Evolutionary conservation across 2,113 vertebrate species (phyloP), one percentile per base, ranked within the genome.

Genomic region (Pluvialis apricaria): DNA sequence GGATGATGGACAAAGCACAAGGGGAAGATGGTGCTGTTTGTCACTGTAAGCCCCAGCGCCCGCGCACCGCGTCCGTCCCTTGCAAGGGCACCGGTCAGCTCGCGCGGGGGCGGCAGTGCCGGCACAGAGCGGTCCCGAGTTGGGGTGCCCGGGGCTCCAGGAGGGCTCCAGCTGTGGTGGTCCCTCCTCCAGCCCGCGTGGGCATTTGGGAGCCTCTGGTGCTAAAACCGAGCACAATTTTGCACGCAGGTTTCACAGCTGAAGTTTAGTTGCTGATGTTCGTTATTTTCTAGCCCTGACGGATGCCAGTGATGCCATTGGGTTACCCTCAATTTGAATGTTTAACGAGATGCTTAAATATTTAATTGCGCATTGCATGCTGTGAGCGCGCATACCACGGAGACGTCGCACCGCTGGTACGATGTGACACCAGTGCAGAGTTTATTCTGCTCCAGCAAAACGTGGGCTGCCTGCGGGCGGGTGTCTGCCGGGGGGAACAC

Each of bases 51-150:
- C 62, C 55, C 49, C 49, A 25, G 49, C 13, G 49, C 49, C 49
- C 44, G 4, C 1, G 0, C 15, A 2, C 25, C 1, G 0, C 32
- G 2, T 11, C 22, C 3, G 0, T 5, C 17, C 15, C 26, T 6
- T 1, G 22, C 10, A 3, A 10, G 64, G 16, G 26, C 80, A 10
- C 10, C 1, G 49, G 49, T 51, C 49, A 51, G 22, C 49, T 24
- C 49, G 11, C 12, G 22, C 49, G 12, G 13, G 24, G 49, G 49
- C 4, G 22, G 22, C 24, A 25, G 49, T 13, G 12, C 49, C 11
- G 22, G 40, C 58, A 24, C n/a, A 2, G 81, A 3, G 8, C 0
- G 2, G 18, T 12, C 29, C 81, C 4, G 11, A 10, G 49, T 10
- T 1, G 0, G 28, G n/a, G 24, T 29, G 55, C 7, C 16, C 78